Conservation (phyloP, 2,113 vertebrate genomes). For the Pteruthius melanotis region DNA sequence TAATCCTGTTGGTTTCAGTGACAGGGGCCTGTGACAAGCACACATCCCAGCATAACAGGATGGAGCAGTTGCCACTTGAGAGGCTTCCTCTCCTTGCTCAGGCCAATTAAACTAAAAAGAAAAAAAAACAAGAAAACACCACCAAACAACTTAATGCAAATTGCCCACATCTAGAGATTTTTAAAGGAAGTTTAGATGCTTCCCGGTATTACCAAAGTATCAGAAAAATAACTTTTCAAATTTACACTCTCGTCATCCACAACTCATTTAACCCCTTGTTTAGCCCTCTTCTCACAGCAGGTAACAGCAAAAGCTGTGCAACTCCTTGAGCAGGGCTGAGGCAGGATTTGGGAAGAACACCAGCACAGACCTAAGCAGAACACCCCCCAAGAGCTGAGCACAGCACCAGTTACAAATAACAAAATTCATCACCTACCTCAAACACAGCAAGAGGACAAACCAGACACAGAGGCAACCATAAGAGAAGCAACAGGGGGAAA, state of each 20-base stretch:
- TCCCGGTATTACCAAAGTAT: rapidly evolving
- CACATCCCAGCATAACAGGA: background rate
- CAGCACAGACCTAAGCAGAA: background rate
- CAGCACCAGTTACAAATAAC: rapidly evolving
- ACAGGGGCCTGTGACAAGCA: background rate
- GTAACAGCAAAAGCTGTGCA: rapidly evolving
- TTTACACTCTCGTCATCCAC: rapidly evolving
- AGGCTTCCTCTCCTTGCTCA: background rate
- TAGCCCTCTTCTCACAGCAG: rapidly evolving
- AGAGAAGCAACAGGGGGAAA: rapidly evolving
- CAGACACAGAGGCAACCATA: rapidly evolving
- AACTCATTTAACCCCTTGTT: rapidly evolving
- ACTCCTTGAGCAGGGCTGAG: rapidly evolving
- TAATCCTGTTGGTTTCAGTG: background rate
- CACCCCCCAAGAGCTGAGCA: rapidly evolving
- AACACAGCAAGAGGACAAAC: rapidly evolving
- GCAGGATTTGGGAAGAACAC: rapidly evolving
- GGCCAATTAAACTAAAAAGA: background rate
- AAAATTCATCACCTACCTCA: background rate
- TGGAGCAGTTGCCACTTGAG: background rate
- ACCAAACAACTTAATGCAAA: rapidly evolving
- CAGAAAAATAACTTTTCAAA: background rate
- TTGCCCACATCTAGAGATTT: rapidly evolving
- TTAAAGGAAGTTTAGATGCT: rapidly evolving
- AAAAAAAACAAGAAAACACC: too few species aligned